Conservation (phyloP, 1,140 invertebrate species). For the Neodiprion fabricii region DNA sequence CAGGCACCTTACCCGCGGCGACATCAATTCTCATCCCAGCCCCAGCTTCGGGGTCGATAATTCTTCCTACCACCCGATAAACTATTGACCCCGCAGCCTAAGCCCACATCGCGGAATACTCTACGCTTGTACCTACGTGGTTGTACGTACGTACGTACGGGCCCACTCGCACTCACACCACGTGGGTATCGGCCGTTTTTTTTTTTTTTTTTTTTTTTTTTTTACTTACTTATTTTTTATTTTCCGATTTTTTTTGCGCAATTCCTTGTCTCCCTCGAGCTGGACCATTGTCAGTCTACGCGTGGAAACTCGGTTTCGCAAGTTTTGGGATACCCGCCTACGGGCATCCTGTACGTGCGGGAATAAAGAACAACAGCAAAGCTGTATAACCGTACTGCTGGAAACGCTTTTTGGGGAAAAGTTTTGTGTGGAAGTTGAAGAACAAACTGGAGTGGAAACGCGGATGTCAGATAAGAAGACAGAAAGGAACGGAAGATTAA, state of each 20-base stretch:
- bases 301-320: too few species aligned
- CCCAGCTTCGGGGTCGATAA: neutral
- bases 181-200: neutral
- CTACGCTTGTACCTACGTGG: neutral
- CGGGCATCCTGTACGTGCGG: too few species aligned
- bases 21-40: constrained; percentile 16
- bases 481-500: too few species aligned
- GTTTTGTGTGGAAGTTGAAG: too few species aligned
- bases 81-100: constrained; percentile 16
- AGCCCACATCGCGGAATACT: constrained; percentile 5
- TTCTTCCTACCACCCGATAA: constrained; percentile 1
- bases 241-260: neutral
- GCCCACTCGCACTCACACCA: neutral
- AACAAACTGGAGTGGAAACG: too few species aligned
- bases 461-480: too few species aligned
- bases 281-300: too few species aligned
- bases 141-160: neutral
- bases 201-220: neutral
- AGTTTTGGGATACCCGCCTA: too few species aligned
- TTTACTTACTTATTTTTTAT: neutral
- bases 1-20: constrained; percentile 19
- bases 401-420: too few species aligned
- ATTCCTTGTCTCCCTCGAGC: too few species aligned
- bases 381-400: too few species aligned
- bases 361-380: too few species aligned